phyloP scores from a whole-genome alignment of 2,888 invertebrate species.

The Andrena flavipes region DNA sequence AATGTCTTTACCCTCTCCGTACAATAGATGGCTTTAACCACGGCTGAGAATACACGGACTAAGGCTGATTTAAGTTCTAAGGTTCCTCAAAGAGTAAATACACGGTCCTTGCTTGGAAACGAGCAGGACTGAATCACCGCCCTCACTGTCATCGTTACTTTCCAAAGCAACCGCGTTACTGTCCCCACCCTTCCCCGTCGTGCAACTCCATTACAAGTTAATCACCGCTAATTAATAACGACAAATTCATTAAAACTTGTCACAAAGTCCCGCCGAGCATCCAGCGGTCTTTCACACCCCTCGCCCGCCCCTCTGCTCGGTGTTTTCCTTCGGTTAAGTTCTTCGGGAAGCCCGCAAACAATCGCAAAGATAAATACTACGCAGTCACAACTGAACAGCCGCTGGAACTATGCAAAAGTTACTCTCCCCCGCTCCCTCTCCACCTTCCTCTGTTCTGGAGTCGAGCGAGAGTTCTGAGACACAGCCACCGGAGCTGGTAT shows the following conservation, averaged over 20 bases:
- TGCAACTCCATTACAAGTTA: slow-evolving; percentile 14
- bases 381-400: slow-evolving; percentile 21
- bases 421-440: not conserved
- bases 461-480: slow-evolving; percentile 6
- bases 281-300: not conserved
- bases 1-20: too few species aligned
- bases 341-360: slow-evolving; percentile 13
- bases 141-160: not conserved
- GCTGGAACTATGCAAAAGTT: slow-evolving; percentile 49
- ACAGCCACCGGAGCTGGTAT: not conserved
- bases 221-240: slow-evolving; percentile 22
- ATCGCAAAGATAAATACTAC: slow-evolving; percentile 52
- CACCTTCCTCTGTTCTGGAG: not conserved
- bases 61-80: not conserved
- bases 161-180: not conserved
- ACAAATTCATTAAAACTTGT: slow-evolving; percentile 4
- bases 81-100: not conserved
- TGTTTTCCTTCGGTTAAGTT: slow-evolving; percentile 17
- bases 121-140: slow-evolving; percentile 1
- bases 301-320: not conserved
- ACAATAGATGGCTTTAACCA: not conserved
- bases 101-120: not conserved
- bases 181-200: not conserved
- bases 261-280: not conserved
- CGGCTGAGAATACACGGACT: not conserved